Base-by-base conservation (phyloP, 1,140 invertebrate genomes). In the Chrysoperla carnea region DNA sequence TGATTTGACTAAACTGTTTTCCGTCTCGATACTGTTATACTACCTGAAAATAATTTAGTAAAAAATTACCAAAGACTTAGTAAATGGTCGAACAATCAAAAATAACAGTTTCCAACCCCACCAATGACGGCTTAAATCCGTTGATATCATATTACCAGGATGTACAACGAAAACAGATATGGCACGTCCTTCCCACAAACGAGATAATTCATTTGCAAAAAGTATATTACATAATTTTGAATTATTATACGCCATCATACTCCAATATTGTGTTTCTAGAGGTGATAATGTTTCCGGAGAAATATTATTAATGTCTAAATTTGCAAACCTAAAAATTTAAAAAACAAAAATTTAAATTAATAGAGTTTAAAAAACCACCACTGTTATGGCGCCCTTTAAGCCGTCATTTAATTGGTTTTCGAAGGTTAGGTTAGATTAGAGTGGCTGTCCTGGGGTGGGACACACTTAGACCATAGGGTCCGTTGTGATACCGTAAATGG, bases 161-260 rank as follows among this genome's bases (percentile, higher is more conserved):
- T 97, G 92, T 11, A 93, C 59, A 13, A 81, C 75, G 60, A 88
- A 85, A 2, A 82, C 76, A 23, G 66, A 72, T n/a, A 95, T 73
- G 2, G 76, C 75, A 50, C 73, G 70, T 9, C 60, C 55, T 38
- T 72, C 72, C 72, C 85, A 81, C 46, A 75, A 72, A 56, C 73
- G 70, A 44, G 84, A 73, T 9, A 91, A 57, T 58, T 85, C 82
- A 52, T 78, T 69, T 5, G 81, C 77, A 53, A 89, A 87, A 9
- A 94, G 62, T 29, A 94, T 67, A 64, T 92, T 91, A 54, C 81
- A 92, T 13, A 95, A 63, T 66, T 96, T 96, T 0, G 83, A 82
- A 61, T 89, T 74, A 55, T 92, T 91, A 55, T 94, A 96, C 2
- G 85, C 81, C 58, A 73, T 74, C 68, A 92, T 80, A 37, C 75